Base-by-base conservation (phyloP, 92 coral and sea anemone species). In the Parazoanthus swiftii region DNA sequence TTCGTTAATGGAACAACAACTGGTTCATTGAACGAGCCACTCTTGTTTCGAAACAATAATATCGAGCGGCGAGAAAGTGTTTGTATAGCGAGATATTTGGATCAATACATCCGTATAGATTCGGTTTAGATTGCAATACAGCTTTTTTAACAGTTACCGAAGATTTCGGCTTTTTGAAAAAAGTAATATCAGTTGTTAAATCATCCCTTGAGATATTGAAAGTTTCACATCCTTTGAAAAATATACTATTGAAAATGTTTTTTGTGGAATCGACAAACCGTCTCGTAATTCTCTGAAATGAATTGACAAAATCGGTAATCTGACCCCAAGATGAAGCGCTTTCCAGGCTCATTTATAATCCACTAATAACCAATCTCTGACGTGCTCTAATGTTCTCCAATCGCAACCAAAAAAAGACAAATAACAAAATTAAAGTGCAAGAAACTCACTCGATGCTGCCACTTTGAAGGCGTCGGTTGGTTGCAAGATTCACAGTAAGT, bases 331-430 rank as follows among this genome's bases (percentile, higher is more conserved):
- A 15, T 33, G 71, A 26, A 80, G 85, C 25, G 15, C n/a, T 56
- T 39, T 56, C 46, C 71, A 36, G n/a, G 26, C 23, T 58, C 85
- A 80, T 80, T 80, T 54, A 33, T 58, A 36, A 80, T 54, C 85
- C 43, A 51, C 35, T 82, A 59, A 63, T 66, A 43, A 37, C 59
- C 50, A 39, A 35, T 18, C 42, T 66, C n/a, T 77, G 33, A 38
- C 79, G 15, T 43, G 25, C 11, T 75, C 20, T 75, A 36, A 76
- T 76, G 23, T 76, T 9, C 48, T 76, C 23, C 35, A 38, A 54
- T 76, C n/a, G 42, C 80, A 23, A 63, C 21, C 25, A 63, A 5
- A 13, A 51, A 63, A 63, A 63, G 8, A 20, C 18, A 18, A 63
- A 20, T 20, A 23, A 63, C 70, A 63, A 3, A 63, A 63, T 14